These are phyloP conservation scores for Balearica regulorum DNA, from an alignment of 2,797 vertebrate species.

Conservation along the genomic window DNA sequence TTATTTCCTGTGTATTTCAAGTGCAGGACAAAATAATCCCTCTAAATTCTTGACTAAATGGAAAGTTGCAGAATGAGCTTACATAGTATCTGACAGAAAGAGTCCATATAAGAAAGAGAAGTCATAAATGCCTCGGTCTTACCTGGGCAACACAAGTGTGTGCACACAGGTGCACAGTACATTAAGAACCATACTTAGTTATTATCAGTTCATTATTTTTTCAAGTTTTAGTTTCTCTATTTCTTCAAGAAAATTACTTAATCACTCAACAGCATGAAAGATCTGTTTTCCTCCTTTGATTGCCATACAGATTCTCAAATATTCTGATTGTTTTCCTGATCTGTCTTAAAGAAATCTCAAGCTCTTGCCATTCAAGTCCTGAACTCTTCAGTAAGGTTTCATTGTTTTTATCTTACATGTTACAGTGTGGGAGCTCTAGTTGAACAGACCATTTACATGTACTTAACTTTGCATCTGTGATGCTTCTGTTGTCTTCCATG, in stretches of 20 bases:
- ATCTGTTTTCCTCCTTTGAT: neutral
- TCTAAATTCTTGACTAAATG: neutral
- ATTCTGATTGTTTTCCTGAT: neutral
- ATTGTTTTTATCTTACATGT: neutral
- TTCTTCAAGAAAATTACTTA: neutral
- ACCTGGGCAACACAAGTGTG: neutral
- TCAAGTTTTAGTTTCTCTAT: neutral
- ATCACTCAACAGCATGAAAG: neutral
- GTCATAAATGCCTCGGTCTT: neutral
- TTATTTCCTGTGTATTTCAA: neutral
- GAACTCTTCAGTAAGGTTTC: neutral
- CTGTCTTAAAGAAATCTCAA: neutral
- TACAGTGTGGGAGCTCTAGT: neutral
- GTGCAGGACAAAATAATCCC: neutral
- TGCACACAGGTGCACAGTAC: neutral
- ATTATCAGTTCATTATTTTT: neutral
- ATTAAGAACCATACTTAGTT: neutral
- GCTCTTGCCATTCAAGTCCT: neutral
- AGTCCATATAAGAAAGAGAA: neutral
- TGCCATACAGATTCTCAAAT: neutral
- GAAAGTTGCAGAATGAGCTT: neutral
- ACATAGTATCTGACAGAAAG: neutral
- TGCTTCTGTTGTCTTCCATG: neutral
- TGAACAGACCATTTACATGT: neutral
- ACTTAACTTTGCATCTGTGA: neutral